Evolutionary conservation across 2,797 vertebrate genomes (phyloP), one percentile per base, ranked within the genome.

Genomic region (Liasis olivaceus): DNA sequence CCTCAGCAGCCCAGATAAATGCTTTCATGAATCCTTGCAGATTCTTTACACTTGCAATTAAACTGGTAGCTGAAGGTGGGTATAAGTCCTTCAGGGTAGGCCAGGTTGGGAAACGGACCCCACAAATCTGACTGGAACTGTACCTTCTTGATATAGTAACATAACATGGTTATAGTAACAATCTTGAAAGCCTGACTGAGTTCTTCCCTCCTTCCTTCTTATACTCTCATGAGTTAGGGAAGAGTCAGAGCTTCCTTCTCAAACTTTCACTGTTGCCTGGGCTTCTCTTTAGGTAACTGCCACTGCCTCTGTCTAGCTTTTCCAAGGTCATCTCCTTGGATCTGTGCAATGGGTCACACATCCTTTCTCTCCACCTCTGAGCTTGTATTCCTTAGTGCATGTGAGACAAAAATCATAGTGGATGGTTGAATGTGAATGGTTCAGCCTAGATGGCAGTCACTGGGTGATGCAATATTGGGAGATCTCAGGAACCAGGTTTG

Each of bases 21-120:
- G 58, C 22, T 66, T n/a, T n/a, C 42, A 54, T 89, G 92, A 91
- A 36, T 1, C 42, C 36, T 84, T 88, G 72, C 26, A 72, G 91
- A 51, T 91, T 69, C 17, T 77, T 90, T 64, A 93, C 69, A 69
- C 36, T 90, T 81, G 66, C 17, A 60, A 63, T 15, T 85, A 81
- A 28, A 15, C 26, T 56, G 87, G 17, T 17, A 77, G 66, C 12
- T 9, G 7, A 77, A 28, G 20, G 54, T 20, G 59, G n/a, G 26
- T n/a, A 14, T 13, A 5, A 31, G 66, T 13, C 66, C n/a, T 69
- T 69, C 66, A 69, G 2, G 28, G 14, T 66, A n/a, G 28, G 26
- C 3, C 11, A 28, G 28, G 26, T 13, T 66, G 63, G 63, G 63
- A 66, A n/a, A 66, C 63, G n/a, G 63, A n/a, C 63, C 4, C 26